Base-by-base conservation (phyloP, 2,797 vertebrate genomes). In the Pseudomugil gertrudae region DNA sequence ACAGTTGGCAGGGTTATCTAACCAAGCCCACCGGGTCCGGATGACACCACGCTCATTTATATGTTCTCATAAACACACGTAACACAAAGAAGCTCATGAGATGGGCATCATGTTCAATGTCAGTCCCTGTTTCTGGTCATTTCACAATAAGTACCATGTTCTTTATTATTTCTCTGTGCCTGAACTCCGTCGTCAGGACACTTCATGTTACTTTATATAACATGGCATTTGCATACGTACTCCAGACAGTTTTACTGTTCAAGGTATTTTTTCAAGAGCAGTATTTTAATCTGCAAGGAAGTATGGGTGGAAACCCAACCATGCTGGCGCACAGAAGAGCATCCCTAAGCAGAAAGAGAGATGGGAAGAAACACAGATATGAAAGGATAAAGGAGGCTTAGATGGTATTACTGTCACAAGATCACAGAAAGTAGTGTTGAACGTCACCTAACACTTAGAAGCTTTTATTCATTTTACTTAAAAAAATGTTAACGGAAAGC, bases 401-500 rank as follows among this genome's bases (percentile, higher is more conserved):
- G 76, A 67, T 40, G 21, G 79, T 79, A 71, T 80, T 79, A 73
- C 72, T 84, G 58, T 84, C 75, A 76, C 29, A 79, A 72, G 56
- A 79, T 74, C 69, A 53, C 32, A 63, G 64, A 65, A 80, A 79
- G 53, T 57, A 9, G 56, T 36, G 58, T 75, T 66, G 78, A 73
- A 84, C 82, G 58, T 70, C 63, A 72, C 66, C 60, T 69, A 76
- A 69, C 79, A 75, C 69, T 81, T 78, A 40, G 65, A 80, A 50
- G 58, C 59, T 63, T 65, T 68, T 58, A 59, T 40, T 30, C 17
- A 15, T 47, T 36, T 81, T 24, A 43, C 54, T 66, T 62, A 23
- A 47, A 48, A 30, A 50, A 26, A 15, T 14, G 6, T 14, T 23
- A 50, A 24, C 11, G 6, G 48, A 26, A 23, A 13, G 9, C 9